phyloP scores from a whole-genome alignment of 2,797 vertebrate species.

The Gambusia yucatana region DNA sequence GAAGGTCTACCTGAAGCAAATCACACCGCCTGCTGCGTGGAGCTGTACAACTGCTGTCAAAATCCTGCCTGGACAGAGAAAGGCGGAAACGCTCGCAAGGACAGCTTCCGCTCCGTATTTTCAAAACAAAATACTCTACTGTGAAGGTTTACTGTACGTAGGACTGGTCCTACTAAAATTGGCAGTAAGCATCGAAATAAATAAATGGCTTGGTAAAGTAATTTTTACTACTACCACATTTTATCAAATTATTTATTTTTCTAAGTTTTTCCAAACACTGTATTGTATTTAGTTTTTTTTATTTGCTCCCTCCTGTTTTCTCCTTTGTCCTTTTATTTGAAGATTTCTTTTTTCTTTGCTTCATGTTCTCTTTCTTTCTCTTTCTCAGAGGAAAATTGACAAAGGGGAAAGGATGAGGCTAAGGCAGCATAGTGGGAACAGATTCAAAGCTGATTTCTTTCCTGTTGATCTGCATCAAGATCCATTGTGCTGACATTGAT shows the following conservation, averaged over 20 bases:
- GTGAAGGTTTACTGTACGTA: neutral
- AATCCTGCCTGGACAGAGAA: rapidly evolving
- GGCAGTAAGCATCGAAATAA: too few relatives aligned
- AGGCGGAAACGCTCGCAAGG: slow-evolving; percentile 40
- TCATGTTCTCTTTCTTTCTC: too few relatives aligned
- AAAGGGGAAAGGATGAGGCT: neutral
- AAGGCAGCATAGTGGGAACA: neutral
- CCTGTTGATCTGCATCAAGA: neutral
- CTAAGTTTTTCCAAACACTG: too few relatives aligned
- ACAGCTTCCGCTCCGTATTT: neutral
- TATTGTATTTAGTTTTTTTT: too few relatives aligned
- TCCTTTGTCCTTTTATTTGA: too few relatives aligned
- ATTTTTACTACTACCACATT: neutral
- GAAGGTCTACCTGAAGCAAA: neutral
- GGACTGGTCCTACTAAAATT: neutral
- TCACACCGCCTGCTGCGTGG: neutral
- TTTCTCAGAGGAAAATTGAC: neutral
- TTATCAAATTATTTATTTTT: neutral
- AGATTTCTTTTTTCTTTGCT: too few relatives aligned
- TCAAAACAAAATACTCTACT: neutral
- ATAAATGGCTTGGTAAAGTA: neutral
- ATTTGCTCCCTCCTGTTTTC: too few relatives aligned
- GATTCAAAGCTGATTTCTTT: neutral
- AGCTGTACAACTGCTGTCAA: neutral
- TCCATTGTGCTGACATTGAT: neutral